phyloP scores from a whole-genome alignment of 2,888 invertebrate species.

The Luperina nickerlii region DNA sequence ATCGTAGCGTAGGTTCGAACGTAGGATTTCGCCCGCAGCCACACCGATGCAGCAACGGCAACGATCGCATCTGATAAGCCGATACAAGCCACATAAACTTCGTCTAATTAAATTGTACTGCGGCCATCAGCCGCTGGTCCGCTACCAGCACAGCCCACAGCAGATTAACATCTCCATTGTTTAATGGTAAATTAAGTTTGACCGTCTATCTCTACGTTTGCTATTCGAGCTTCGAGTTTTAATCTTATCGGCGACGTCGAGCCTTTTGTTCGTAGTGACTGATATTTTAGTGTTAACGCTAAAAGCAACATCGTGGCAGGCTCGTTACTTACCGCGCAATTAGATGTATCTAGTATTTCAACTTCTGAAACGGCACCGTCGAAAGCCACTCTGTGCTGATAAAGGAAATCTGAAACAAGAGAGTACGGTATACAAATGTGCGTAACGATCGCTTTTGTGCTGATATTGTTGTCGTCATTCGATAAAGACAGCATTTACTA shows the following conservation, averaged over 20 bases:
- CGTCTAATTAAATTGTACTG: slow-evolving; percentile 88
- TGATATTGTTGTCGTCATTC: slow-evolving; percentile 58
- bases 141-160: slow-evolving; percentile 74
- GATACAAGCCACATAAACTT: slow-evolving; percentile 85
- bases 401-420: slow-evolving; percentile 94
- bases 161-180: slow-evolving; percentile 89
- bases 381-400: slow-evolving; percentile 94
- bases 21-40: slow-evolving; percentile 75
- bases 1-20: slow-evolving; percentile 71
- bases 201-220: slow-evolving; percentile 82
- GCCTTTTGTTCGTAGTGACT: slow-evolving; percentile 65
- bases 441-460: slow-evolving; percentile 57
- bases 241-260: slow-evolving; percentile 65
- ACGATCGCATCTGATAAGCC: slow-evolving; percentile 82
- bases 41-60: slow-evolving; percentile 70
- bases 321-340: slow-evolving; percentile 93
- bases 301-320: slow-evolving; percentile 59
- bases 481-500: slow-evolving; percentile 60
- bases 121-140: slow-evolving; percentile 81
- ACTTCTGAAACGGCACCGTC: slow-evolving; percentile 94
- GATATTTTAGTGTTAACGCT: slow-evolving; percentile 64
- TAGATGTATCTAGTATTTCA: slow-evolving; percentile 95
- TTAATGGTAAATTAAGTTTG: slow-evolving; percentile 85
- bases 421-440: slow-evolving; percentile 59
- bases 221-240: slow-evolving; percentile 66